These are phyloP conservation scores for Drosophila littoralis DNA, from an alignment of 1,140 invertebrate genomes.

Conservation along the genomic window DNA sequence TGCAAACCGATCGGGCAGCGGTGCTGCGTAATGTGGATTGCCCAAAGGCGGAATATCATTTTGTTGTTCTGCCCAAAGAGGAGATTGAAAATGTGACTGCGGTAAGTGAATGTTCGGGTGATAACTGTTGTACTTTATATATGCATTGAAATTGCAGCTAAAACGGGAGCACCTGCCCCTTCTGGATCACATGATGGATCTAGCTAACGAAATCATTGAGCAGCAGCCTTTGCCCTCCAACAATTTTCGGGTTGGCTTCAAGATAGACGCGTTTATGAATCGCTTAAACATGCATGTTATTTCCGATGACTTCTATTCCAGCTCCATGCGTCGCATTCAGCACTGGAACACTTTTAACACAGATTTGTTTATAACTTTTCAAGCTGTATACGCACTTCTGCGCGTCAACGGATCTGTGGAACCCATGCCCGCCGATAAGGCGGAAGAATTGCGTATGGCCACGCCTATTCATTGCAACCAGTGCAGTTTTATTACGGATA, in stretches of 20 bases:
- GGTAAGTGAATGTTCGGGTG: slow-evolving; percentile 19
- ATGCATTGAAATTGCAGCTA: slow-evolving; percentile 27
- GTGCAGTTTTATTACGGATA: slow-evolving; percentile 38
- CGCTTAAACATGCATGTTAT: slow-evolving; percentile 64
- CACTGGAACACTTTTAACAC: slow-evolving; percentile 71
- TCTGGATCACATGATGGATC: slow-evolving; percentile 64
- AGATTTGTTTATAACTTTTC: slow-evolving; percentile 55
- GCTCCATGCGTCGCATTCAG: slow-evolving; percentile 30
- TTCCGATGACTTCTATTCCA: slow-evolving; percentile 57
- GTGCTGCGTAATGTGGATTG: slow-evolving; percentile 40
- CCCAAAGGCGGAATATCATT: slow-evolving; percentile 61
- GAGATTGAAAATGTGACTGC: slow-evolving; percentile 47
- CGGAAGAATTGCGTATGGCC: slow-evolving; percentile 13
- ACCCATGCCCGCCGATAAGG: slow-evolving; percentile 37
- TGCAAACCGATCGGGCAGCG: slow-evolving; percentile 54
- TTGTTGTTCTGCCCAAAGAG: slow-evolving; percentile 50
- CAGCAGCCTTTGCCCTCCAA: slow-evolving; percentile 29
- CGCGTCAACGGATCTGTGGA: slow-evolving; percentile 39
- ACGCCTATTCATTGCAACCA: slow-evolving; percentile 53
- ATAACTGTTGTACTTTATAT: background rate
- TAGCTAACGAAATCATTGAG: slow-evolving; percentile 56
- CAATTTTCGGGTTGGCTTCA: slow-evolving; percentile 62
- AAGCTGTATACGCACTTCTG: slow-evolving; percentile 32
- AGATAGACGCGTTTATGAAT: slow-evolving; percentile 58
- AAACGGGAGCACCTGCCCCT: slow-evolving; percentile 50